Percentiles rank a stretch among this genome's conserved stretches.
These are phyloP conservation scores for Physocephala rufipes DNA, from an alignment of 2,888 invertebrate genomes.

Conservation along the genomic window DNA sequence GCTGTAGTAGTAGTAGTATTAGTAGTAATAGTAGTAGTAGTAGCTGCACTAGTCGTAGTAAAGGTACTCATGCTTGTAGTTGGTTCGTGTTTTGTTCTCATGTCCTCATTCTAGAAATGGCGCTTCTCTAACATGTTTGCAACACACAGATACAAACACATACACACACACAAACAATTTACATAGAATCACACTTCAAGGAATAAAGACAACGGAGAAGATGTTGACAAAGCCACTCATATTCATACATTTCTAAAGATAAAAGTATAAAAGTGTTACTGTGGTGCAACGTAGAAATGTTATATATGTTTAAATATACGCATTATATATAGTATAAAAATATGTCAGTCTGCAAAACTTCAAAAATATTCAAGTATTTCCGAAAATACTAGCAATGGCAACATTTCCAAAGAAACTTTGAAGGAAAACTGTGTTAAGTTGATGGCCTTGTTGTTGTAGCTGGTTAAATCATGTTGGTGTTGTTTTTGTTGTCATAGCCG, in stretches of 20 bases:
- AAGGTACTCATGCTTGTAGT: too few species aligned
- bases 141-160: too few species aligned
- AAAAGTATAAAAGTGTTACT: slow-evolving; percentile 2
- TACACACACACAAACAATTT: neutral
- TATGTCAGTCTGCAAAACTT: slow-evolving; percentile 13
- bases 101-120: slow-evolving; percentile 3
- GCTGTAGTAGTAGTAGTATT: neutral
- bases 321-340: neutral
- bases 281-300: neutral
- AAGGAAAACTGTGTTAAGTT: slow-evolving; percentile 19
- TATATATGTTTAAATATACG: neutral
- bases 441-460: neutral
- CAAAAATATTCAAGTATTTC: slow-evolving; percentile 20
- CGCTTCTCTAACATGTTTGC: neutral
- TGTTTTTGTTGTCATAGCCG: neutral
- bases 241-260: neutral
- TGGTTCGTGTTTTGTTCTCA: too few species aligned
- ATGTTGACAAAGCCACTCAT: neutral
- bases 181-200: neutral
- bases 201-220: neutral
- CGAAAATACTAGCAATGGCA: slow-evolving; percentile 14
- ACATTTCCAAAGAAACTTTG: slow-evolving; percentile 11
- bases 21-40: neutral
- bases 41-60: too few species aligned
- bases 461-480: too few species aligned